Evolutionary conservation across 2,113 vertebrate species (phyloP).

Genomic region (Protobothrops flavoviridis): DNA sequence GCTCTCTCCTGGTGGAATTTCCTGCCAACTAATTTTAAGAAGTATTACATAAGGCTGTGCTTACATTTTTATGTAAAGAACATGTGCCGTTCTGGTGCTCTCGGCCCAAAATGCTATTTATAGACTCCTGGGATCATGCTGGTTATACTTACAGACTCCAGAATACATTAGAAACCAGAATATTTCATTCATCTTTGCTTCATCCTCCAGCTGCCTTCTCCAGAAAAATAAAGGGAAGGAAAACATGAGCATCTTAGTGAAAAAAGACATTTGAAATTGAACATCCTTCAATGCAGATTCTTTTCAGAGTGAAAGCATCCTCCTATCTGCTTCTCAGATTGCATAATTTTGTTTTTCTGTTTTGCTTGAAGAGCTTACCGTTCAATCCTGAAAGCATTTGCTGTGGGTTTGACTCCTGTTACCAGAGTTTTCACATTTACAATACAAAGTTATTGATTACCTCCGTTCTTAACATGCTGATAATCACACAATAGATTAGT

Average conservation of each 20-base stretch:
- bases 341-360: background rate
- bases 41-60: slow-evolving; percentile 61
- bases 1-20: slow-evolving; percentile 54
- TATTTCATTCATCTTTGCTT: background rate
- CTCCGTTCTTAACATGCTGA: background rate
- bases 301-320: background rate
- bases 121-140: background rate
- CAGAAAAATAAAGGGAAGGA: background rate
- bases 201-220: background rate
- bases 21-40: slow-evolving; percentile 52
- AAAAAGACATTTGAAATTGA: background rate
- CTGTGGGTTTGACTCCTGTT: background rate
- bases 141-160: background rate
- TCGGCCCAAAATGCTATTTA: slow-evolving; percentile 24
- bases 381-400: background rate
- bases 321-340: background rate
- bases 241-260: background rate
- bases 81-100: slow-evolving; percentile 27
- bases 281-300: background rate
- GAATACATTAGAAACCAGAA: background rate
- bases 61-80: slow-evolving; percentile 43
- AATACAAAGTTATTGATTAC: background rate
- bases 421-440: background rate
- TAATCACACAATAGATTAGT: background rate
- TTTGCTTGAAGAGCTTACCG: background rate